Evolutionary conservation across 2,888 invertebrate genomes (phyloP).

Genomic region (Drosophila koepferae): DNA sequence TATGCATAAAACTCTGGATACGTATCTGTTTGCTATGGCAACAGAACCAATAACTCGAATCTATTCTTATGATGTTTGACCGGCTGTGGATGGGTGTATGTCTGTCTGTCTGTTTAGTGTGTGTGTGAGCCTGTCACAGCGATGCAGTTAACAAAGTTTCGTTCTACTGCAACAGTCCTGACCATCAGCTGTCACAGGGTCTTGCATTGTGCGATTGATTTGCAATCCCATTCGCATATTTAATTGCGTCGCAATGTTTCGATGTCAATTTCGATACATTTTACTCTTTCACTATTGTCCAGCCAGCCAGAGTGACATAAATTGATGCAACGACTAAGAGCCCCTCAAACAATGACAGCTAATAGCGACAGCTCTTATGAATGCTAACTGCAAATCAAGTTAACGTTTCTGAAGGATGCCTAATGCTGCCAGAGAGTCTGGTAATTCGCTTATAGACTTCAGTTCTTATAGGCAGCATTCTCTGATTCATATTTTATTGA

Average conservation of each 20-base stretch:
- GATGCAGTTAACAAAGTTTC: background rate
- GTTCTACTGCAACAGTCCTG: background rate
- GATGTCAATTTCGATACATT: background rate
- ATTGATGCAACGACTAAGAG: background rate
- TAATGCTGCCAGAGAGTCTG: background rate
- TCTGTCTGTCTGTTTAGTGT: background rate
- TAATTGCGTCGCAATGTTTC: slow-evolving; percentile 16
- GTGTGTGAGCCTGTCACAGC: background rate
- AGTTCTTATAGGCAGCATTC: background rate
- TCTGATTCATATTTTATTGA: too few relatives aligned
- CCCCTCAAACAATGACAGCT: background rate
- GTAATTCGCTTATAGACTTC: background rate
- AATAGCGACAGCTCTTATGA: background rate
- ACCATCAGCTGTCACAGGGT: slow-evolving; percentile 11
- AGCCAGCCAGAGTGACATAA: background rate
- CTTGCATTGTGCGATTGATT: background rate
- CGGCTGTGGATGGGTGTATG: background rate
- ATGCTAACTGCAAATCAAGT: background rate
- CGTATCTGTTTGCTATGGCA: too few relatives aligned
- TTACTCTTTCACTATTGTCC: background rate
- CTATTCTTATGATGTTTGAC: slow-evolving; percentile 24
- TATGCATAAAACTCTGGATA: too few relatives aligned
- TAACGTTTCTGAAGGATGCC: background rate
- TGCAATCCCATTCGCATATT: slow-evolving; percentile 18
- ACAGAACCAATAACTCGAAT: slow-evolving; percentile 17